Percentiles rank a stretch among this genome's conserved stretches.
These are phyloP conservation scores for Gallirallus australis DNA, from an alignment of 2,797 vertebrate genomes.

Conservation along the genomic window DNA sequence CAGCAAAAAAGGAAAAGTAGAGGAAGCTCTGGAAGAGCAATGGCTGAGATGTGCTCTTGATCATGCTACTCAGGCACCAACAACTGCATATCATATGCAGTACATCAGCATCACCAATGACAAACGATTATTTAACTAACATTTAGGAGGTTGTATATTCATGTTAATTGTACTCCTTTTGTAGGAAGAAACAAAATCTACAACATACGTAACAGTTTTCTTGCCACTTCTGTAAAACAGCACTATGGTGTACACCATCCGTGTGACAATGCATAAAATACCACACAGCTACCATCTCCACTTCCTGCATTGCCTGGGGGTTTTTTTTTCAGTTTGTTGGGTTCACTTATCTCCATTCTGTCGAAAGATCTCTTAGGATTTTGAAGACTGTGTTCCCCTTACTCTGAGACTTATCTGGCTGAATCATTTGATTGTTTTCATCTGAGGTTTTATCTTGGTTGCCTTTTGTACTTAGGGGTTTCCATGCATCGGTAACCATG, in stretches of 20 bases:
- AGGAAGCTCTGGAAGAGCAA: not conserved
- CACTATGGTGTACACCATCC: accelerated
- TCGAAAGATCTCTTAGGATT: not conserved
- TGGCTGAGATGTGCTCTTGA: not conserved
- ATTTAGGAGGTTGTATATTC: not conserved
- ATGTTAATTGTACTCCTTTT: not conserved
- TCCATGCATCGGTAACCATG: not conserved
- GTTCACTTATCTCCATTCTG: not conserved
- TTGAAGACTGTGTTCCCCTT: not conserved
- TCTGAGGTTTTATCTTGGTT: not conserved
- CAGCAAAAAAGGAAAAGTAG: not conserved
- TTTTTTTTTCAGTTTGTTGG: not conserved
- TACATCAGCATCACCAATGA: not conserved
- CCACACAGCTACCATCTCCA: not conserved
- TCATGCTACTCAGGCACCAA: not conserved
- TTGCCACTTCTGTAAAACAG: not conserved
- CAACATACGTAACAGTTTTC: not conserved
- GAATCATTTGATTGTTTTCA: not conserved
- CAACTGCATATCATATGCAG: accelerated
- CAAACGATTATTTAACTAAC: not conserved
- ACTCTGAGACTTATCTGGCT: not conserved
- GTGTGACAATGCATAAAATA: not conserved
- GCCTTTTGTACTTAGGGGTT: not conserved
- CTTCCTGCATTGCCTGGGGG: not conserved
- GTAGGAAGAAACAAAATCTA: not conserved